Evolutionary conservation across 2,888 invertebrate genomes (phyloP).

Genomic region (Lithodes maja): DNA sequence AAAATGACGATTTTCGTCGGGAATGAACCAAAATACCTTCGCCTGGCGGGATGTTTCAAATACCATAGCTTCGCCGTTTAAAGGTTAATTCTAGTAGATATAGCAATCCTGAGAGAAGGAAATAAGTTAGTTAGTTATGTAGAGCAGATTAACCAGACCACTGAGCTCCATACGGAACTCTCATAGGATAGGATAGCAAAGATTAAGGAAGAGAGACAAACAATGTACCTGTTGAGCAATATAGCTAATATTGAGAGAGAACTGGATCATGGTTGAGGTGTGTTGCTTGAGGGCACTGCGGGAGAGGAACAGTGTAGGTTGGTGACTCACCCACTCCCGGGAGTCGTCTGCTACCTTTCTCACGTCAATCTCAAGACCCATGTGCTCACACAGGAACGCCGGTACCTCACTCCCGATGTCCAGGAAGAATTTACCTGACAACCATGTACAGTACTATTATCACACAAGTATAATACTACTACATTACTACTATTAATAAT

Average conservation of each 20-base stretch:
- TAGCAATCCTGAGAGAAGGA: no score
- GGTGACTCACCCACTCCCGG: slow-evolving; percentile 81
- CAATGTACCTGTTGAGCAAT: slow-evolving; percentile 89
- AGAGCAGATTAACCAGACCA: no score
- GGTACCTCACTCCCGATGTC: slow-evolving; percentile 80
- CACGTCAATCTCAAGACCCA: slow-evolving; percentile 91
- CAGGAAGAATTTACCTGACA: slow-evolving; percentile 75
- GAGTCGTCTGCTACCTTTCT: slow-evolving; percentile 86
- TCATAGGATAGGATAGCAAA: no score
- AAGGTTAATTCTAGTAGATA: no score
- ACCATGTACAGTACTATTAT: no score
- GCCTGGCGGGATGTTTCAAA: no score
- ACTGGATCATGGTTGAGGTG: slow-evolving; percentile 93
- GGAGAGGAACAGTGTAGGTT: slow-evolving; percentile 89
- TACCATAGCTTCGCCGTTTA: no score
- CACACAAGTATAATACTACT: background rate
- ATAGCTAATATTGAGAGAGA: slow-evolving; percentile 89
- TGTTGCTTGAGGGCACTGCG: slow-evolving; percentile 91
- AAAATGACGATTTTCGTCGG: no score
- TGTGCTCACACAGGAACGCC: slow-evolving; percentile 93
- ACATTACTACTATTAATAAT: background rate
- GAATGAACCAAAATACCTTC: no score
- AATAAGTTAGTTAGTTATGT: no score
- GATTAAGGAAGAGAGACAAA: background rate
- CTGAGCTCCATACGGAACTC: no score